Percentiles rank a stretch among this genome's conserved stretches.
Conservation (phyloP, 2,797 vertebrate genomes). For the Tenualosa thibaudeaui region DNA sequence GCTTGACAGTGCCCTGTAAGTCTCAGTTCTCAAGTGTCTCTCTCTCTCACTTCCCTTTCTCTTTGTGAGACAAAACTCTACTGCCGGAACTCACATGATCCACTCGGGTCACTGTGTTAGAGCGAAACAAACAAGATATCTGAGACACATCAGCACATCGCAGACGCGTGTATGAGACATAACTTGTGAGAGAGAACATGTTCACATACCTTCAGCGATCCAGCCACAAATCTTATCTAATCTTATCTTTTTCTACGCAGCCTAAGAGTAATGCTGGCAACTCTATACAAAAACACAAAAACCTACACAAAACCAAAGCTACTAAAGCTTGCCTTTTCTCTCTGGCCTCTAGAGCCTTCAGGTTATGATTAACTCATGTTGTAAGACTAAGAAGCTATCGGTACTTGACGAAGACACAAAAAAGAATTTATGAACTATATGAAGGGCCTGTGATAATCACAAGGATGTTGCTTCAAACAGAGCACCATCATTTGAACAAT, state of each 20-base stretch:
- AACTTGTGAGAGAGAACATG: neutral
- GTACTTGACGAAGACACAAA: neutral
- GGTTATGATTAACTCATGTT: neutral
- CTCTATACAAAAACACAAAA: neutral
- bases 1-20: neutral
- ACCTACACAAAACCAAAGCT: no score
- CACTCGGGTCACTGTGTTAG: neutral
- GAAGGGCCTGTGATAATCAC: neutral
- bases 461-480: no score
- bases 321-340: no score
- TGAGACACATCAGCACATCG: neutral
- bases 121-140: neutral
- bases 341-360: neutral
- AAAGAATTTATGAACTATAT: no score
- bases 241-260: no score
- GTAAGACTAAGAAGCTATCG: neutral
- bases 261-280: no score
- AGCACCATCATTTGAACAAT: neutral
- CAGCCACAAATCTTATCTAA: no score
- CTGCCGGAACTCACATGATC: neutral
- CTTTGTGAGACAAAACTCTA: neutral
- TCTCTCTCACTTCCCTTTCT: neutral
- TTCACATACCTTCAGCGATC: no score
- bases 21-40: neutral
- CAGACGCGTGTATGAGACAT: neutral